These are phyloP conservation scores for Malurus splendens DNA, from an alignment of 2,797 vertebrate genomes.

Conservation along the genomic window DNA sequence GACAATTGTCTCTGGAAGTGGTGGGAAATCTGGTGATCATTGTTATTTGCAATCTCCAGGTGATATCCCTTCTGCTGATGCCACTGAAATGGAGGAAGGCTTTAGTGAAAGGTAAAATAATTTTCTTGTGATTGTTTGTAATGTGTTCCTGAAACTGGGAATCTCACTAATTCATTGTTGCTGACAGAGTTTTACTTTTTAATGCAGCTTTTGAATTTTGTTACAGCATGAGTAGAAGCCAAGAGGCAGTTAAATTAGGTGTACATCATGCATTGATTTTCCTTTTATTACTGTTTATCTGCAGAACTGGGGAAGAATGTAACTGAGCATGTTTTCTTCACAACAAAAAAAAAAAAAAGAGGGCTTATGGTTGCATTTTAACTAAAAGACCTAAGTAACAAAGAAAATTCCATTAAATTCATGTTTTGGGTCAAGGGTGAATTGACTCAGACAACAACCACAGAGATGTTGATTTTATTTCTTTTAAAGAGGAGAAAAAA, in stretches of 20 bases:
- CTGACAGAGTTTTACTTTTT: not conserved
- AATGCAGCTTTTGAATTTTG: not conserved
- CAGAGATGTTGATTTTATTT: not conserved
- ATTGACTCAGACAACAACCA: not conserved
- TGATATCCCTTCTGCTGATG: slow-evolving; percentile 85
- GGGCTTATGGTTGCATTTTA: not conserved
- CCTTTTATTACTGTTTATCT: not conserved
- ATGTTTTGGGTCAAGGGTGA: not conserved
- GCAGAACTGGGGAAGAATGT: not conserved
- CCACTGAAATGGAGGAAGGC: slow-evolving; percentile 89
- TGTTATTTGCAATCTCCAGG: slow-evolving; percentile 84
- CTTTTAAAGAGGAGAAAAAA: not conserved
- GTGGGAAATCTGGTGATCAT: slow-evolving; percentile 85
- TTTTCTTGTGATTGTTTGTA: not conserved
- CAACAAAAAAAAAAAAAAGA: not conserved
- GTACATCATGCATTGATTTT: not conserved
- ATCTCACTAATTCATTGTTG: not conserved
- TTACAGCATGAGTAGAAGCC: not conserved
- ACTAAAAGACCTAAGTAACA: not conserved
- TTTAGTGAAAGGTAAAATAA: slow-evolving; percentile 86
- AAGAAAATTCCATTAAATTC: not conserved
- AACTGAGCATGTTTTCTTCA: not conserved
- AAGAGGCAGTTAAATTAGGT: not conserved
- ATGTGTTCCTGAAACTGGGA: not conserved
- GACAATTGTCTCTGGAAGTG: slow-evolving; percentile 63